Base-by-base conservation (phyloP, 2,113 vertebrate species). In the Gobio gobio region DNA sequence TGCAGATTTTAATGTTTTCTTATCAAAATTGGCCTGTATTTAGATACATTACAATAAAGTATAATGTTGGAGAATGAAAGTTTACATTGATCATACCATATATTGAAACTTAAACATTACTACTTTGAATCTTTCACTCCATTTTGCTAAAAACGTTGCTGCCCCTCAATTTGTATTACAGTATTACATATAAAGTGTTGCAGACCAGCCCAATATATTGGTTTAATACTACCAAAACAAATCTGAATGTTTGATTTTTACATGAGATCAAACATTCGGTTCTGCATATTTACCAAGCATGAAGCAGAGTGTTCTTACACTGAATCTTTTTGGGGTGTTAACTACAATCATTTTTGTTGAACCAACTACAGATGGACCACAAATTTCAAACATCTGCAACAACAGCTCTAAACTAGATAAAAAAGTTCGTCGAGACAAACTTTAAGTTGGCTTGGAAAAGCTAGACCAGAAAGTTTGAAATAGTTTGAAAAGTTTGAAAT, bases 331-430 rank as follows among this genome's bases (percentile, higher is more conserved):
- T 58, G 2, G 18, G 22, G 20, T 14, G 16, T 10, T 12, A 13
- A 78, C 51, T 40, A 29, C 58, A 64, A 29, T 47, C 3, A 47
- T 18, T 20, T 78, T 78, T 51, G 47, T 16, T 83, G 20, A 56
- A 33, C 22, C 20, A 49, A 82, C 14, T 22, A 81, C 40, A 66
- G 40, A 49, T 49, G 59, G 8, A 66, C 24, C 26, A 66, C 79
- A 82, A 51, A 47, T 45, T 51, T 54, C 26, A 66, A 80, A 64
- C 40, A 26, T 54, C 74, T 80, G 59, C 79, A 81, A 68, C 45
- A 68, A 58, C 20, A 83, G 14, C 14, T 72, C 45, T 49, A 68
- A 29, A 29, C 2, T 29, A 29, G n/a, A n/a, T n/a, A n/a, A n/a
- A n/a, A n/a, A n/a, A n/a, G n/a, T n/a, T n/a, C n/a, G n/a, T n/a